These are phyloP conservation scores for Diaphora mendica DNA, from an alignment of 2,888 invertebrate genomes.

Conservation along the genomic window DNA sequence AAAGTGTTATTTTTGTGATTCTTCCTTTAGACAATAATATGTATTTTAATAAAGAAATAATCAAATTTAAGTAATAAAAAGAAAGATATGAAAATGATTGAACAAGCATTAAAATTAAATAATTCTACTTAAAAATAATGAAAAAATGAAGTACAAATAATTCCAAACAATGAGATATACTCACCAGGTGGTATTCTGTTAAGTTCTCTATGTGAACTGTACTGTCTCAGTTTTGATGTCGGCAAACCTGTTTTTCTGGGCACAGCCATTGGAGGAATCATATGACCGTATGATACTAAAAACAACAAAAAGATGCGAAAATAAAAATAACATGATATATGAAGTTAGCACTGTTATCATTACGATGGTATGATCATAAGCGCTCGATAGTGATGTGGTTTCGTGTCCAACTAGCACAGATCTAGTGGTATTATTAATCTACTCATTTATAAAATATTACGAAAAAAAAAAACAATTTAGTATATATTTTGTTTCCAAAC, in stretches of 20 bases:
- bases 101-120: not conserved
- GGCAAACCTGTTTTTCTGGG: slow-evolving; percentile 75
- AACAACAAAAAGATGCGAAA: slow-evolving; percentile 38
- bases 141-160: not conserved
- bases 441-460: not conserved
- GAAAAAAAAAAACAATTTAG: too few relatives aligned
- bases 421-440: not conserved
- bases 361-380: not conserved
- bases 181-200: slow-evolving; percentile 82
- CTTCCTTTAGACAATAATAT: not conserved
- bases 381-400: not conserved
- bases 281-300: slow-evolving; percentile 67
- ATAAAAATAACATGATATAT: slow-evolving; percentile 43
- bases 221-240: slow-evolving; percentile 82
- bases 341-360: slow-evolving; percentile 8
- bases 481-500: too few relatives aligned
- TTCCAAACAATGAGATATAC: slow-evolving; percentile 21
- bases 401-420: not conserved
- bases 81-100: not conserved
- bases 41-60: too few relatives aligned
- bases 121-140: not conserved
- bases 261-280: slow-evolving; percentile 68
- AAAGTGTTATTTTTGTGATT: not conserved
- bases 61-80: not conserved
- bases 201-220: slow-evolving; percentile 83